Conservation (phyloP, 2,888 invertebrate species). For the Bruchidius siliquastri region DNA sequence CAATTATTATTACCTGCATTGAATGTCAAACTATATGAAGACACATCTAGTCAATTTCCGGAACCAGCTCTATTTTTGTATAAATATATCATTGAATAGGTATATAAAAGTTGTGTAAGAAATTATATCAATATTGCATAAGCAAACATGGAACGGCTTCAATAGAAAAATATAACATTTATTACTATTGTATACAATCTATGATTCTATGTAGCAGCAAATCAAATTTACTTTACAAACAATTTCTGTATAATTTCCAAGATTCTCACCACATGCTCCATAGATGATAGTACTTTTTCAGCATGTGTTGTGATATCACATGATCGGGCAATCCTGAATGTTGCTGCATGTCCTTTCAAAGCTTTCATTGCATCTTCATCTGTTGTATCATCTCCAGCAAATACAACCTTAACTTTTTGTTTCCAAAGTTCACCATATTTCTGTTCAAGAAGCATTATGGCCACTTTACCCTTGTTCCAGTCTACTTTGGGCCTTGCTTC, state of each 20-base stretch:
- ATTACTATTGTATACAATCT: neutral
- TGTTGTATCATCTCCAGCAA: conserved; percentile 81
- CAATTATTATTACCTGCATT: no score
- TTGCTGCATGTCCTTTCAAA: conserved; percentile 85
- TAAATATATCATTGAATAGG: no score
- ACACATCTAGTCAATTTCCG: no score
- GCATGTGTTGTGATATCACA: conserved; percentile 22
- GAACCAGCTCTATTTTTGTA: no score
- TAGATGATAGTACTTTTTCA: conserved; percentile 25
- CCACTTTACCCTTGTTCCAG: conserved; percentile 87
- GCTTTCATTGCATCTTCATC: conserved; percentile 91
- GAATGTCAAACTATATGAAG: no score
- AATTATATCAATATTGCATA: no score
- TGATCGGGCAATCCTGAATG: conserved; percentile 71
- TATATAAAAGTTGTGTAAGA: no score
- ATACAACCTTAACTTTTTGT: conserved; percentile 80
- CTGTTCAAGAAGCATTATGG: conserved; percentile 80
- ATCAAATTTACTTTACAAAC: conserved; percentile 14
- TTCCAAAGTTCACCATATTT: conserved; percentile 88
- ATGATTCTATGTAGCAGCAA: no score
- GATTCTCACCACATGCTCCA: conserved; percentile 22
- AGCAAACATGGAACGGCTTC: no score
- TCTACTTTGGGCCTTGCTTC: conserved; percentile 86
- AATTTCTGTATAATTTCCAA: conserved; percentile 23
- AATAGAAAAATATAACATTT: no score